Base-by-base conservation (phyloP, 2,888 invertebrate species). In the Drosophila anomalata region DNA sequence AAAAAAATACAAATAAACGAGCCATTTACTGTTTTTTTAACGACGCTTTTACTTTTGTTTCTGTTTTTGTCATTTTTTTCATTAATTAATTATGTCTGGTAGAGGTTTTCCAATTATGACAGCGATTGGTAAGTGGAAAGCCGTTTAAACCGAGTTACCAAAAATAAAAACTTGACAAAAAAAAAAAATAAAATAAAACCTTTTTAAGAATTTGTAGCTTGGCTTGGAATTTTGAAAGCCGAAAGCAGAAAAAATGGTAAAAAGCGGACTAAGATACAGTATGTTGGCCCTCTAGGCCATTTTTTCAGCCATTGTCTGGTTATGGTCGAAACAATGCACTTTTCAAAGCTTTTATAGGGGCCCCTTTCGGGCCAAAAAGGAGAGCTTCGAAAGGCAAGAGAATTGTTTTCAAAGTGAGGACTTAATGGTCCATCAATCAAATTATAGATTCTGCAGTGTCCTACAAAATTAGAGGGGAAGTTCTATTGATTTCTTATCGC, bases 1-100 rank as follows among this genome's bases (percentile, higher is more conserved):
- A 20, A 8, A 44, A 44, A 22, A 17, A 42, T 22, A 42, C 20
- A 42, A 42, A 42, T 11, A 42, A 42, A 42, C 33, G 33, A 12
- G n/a, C 2, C 71, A 61, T 33, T 71, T 47, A 42, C 48, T 56
- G 47, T 44, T 20, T 68, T 69, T 68, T 69, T 9, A 53, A 61
- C 58, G 60, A 55, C 68, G 78, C 85, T 81, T 87, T 83, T 80
- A 87, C 84, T 84, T 87, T 83, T 83, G 60, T 52, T 77, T 68
- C 7, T 26, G 26, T 26, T 26, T 6, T 9, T 26, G 26, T 26
- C 17, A 17, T 17, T 29, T 29, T 8, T 73, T 63, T 6, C n/a
- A 2, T 36, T 36, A 36, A 77, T 84, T 78, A 84, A 76, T 80
- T 84, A 81, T 55, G 61, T 61, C 66, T 58, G 52, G 47, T 59